Evolutionary conservation across 2,888 invertebrate species (phyloP).

Genomic region (Meteorus colon): DNA sequence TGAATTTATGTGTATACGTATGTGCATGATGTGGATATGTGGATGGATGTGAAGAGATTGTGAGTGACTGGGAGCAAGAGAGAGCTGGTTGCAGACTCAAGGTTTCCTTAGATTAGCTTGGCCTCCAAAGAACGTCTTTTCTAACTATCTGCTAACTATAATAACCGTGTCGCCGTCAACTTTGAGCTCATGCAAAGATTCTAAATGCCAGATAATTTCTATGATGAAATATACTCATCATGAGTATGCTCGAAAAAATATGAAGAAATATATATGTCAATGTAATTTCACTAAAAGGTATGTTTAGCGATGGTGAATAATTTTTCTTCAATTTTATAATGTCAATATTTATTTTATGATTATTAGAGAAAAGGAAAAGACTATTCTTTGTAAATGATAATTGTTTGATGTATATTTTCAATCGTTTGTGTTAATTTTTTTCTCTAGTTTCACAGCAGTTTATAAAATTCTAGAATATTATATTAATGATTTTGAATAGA

Average conservation of each 20-base stretch:
- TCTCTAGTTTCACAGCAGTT: background rate
- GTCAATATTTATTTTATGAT: too few species aligned
- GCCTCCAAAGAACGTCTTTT: constrained; percentile 32
- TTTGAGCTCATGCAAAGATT: constrained; percentile 32
- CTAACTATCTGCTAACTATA: constrained; percentile 35
- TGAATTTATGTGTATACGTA: background rate
- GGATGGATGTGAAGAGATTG: background rate
- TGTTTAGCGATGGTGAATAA: background rate
- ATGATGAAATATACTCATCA: constrained; percentile 19
- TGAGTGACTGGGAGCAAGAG: background rate
- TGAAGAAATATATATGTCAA: background rate
- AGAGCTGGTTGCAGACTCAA: constrained; percentile 14
- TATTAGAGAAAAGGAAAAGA: too few species aligned
- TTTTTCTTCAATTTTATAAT: background rate
- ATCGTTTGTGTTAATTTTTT: background rate
- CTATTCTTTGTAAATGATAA: too few species aligned
- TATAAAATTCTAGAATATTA: too few species aligned
- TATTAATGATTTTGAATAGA: too few species aligned
- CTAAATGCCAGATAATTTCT: constrained; percentile 38
- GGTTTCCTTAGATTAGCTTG: constrained; percentile 45
- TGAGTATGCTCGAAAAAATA: background rate
- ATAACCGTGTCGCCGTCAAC: constrained; percentile 38
- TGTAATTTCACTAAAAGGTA: background rate
- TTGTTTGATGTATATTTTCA: background rate
- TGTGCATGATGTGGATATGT: background rate